Evolutionary conservation across 2,888 invertebrate genomes (phyloP), one percentile per base, ranked within the genome.

Genomic region (Cerceris rybyensis): DNA sequence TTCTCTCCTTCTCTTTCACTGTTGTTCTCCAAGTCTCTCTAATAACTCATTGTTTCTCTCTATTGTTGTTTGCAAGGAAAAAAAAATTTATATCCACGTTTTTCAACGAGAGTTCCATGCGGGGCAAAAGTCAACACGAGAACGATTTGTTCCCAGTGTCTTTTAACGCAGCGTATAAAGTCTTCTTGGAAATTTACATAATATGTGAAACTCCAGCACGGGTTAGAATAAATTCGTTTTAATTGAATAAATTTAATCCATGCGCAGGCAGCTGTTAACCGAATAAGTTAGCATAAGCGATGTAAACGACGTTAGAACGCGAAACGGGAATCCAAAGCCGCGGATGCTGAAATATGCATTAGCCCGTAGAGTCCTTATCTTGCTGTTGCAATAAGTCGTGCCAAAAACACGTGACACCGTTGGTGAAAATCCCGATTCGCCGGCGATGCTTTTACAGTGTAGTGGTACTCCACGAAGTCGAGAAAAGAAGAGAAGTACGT

Each of bases 131-230:
- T 16, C 70, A 49, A 80, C 75, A 59, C 66, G 57, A 55, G 71
- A 83, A 65, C 83, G 76, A 83, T 81, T 83, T 83, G 85, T 87
- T 80, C 76, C 71, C 65, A 65, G 80, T 75, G 78, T 75, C 67
- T 64, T 70, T 70, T 59, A 60, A 58, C 77, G 66, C 57, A 68
- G 59, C 41, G 64, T 65, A 55, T 49, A 50, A 54, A 14, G 14
- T 11, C 13, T 59, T 41, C 64, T 43, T 41, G 2, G 4, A 28
- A 52, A 80, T 83, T 78, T 78, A 70, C 83, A 80, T 83, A 83
- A 80, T 82, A 75, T 66, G 80, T 60, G 70, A 75, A 72, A 61
- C 75, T 66, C 75, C 42, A 61, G 65, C 75, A 58, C 63, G 11
- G 52, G 59, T 59, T 59, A 49, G 80, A 75, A 81, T 75, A 73